phyloP scores from a whole-genome alignment of 2,797 vertebrate species.

The Enteromius mattozi region DNA sequence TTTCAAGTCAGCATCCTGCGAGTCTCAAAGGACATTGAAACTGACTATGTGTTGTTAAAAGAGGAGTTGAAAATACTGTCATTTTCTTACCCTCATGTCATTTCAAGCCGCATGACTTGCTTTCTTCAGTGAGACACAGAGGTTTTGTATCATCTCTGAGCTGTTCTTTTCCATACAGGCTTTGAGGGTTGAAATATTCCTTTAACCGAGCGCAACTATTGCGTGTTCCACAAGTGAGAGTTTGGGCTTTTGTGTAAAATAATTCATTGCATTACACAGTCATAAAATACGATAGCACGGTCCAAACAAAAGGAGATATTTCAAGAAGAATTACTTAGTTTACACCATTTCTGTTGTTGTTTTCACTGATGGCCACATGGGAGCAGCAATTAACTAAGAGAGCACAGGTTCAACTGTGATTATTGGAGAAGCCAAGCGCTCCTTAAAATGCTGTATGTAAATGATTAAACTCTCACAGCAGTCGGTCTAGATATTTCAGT shows the following conservation, averaged over 20 bases:
- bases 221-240: background rate
- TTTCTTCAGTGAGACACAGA: background rate
- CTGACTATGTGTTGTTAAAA: background rate
- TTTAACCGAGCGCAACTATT: background rate
- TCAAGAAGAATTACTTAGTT: background rate
- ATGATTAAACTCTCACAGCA: conserved; percentile 27
- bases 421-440: background rate
- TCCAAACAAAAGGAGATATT: background rate
- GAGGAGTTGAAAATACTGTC: conserved; percentile 4
- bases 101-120: background rate
- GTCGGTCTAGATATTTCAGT: conserved; percentile 6
- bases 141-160: background rate
- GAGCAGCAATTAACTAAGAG: conserved; percentile 49
- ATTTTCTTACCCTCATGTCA: background rate
- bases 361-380: conserved; percentile 46
- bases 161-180: background rate
- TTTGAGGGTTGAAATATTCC: background rate
- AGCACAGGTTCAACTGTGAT: background rate
- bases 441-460: background rate
- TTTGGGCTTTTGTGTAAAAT: background rate
- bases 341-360: background rate
- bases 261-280: background rate
- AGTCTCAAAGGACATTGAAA: background rate
- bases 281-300: background rate
- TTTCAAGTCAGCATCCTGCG: conserved; percentile 20